These are phyloP conservation scores for Tolypeutes matacus DNA, from an alignment of 2,797 vertebrate genomes.

Conservation along the genomic window DNA sequence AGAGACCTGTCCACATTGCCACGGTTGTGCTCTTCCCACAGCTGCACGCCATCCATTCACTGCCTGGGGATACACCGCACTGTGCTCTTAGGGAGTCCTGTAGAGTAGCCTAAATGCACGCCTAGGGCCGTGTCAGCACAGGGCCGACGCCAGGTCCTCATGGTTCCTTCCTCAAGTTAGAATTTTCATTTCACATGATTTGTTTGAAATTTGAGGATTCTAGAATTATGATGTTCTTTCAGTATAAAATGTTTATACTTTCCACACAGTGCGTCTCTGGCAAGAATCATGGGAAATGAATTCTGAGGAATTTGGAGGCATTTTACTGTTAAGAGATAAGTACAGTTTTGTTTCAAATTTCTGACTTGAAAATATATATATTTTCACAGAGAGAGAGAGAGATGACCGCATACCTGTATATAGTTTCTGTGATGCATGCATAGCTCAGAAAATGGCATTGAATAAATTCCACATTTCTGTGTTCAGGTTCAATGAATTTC, in stretches of 20 bases:
- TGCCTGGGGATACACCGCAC: fast-evolving
- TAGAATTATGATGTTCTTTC: not conserved
- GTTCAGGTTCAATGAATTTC: constrained; percentile 54
- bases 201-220: not conserved
- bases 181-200: not conserved
- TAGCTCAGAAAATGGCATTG: not conserved
- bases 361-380: not conserved
- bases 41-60: fast-evolving
- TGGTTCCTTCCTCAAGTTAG: not conserved
- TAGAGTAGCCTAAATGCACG: no score
- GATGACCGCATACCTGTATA: not conserved
- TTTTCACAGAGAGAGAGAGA: fast-evolving
- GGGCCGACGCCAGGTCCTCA: not conserved
- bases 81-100: fast-evolving
- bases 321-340: not conserved
- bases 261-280: not conserved
- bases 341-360: constrained; percentile 7
- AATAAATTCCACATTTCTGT: not conserved
- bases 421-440: not conserved
- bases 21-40: fast-evolving
- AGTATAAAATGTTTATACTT: not conserved
- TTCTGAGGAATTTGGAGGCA: not conserved
- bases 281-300: not conserved
- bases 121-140: fast-evolving
- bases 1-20: fast-evolving